These are phyloP conservation scores for Nasonia giraulti DNA, from an alignment of 1,140 invertebrate species.

Conservation along the genomic window DNA sequence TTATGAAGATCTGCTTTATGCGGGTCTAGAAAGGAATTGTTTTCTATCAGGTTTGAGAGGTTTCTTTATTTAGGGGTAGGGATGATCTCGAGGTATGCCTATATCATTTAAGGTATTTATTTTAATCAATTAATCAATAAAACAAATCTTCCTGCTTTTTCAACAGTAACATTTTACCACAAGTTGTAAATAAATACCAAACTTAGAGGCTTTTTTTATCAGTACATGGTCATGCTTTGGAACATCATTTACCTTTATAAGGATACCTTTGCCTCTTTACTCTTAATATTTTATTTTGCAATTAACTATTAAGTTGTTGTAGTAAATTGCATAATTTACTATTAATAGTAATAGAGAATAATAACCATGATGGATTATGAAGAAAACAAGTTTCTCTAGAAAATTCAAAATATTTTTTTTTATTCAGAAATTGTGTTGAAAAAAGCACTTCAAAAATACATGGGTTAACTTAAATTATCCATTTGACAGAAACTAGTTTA, in stretches of 20 bases:
- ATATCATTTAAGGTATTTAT: constrained; percentile 33
- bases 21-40: constrained; percentile 11
- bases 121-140: constrained; percentile 8
- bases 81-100: constrained; percentile 18
- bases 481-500: not conserved
- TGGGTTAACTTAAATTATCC: constrained; percentile 17
- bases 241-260: constrained; percentile 29
- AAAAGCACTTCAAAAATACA: constrained; percentile 27
- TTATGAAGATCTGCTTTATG: not conserved
- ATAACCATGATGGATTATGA: not conserved
- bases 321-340: constrained; percentile 19
- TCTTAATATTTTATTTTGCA: constrained; percentile 28
- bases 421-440: not conserved
- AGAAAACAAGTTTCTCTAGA: constrained; percentile 31
- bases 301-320: not conserved
- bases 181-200: constrained; percentile 20
- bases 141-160: not conserved
- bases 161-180: not conserved
- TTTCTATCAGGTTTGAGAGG: constrained; percentile 4
- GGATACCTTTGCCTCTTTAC: not conserved
- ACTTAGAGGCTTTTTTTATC: not conserved
- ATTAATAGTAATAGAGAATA: not conserved
- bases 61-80: constrained; percentile 16
- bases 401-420: constrained; percentile 8
- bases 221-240: constrained; percentile 25